Conservation (phyloP, 1,140 invertebrate species). For the Ips nitidus region DNA sequence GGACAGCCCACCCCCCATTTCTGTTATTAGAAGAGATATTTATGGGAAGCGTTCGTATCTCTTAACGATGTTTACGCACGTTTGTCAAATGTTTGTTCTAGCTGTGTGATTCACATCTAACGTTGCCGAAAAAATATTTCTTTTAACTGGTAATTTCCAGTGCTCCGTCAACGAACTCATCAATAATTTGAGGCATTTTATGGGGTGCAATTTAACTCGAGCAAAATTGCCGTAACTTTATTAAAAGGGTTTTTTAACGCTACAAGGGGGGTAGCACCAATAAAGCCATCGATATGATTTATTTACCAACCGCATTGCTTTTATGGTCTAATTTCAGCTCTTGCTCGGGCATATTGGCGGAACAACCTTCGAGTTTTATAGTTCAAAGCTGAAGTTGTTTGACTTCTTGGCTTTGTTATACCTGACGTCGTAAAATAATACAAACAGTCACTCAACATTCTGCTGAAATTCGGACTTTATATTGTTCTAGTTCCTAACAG, state of each 20-base stretch:
- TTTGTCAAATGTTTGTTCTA: not conserved
- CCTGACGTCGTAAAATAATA: too few species aligned
- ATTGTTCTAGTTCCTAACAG: too few species aligned
- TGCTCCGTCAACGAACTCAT: not conserved
- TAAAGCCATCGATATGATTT: conserved; percentile 26
- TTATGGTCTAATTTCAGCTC: conserved; percentile 13
- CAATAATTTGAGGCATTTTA: not conserved
- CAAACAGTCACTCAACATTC: too few species aligned
- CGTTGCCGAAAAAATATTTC: not conserved
- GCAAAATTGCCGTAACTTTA: conserved; percentile 2
- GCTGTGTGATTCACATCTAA: not conserved
- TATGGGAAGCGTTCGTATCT: not conserved
- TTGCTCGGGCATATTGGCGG: not conserved
- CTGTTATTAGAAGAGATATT: not conserved
- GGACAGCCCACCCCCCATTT: not conserved
- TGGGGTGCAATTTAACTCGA: not conserved
- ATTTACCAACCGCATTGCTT: conserved; percentile 16
- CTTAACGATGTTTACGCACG: not conserved
- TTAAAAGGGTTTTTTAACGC: not conserved
- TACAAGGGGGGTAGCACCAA: conserved; percentile 6
- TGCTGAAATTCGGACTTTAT: too few species aligned
- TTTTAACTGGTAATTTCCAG: not conserved
- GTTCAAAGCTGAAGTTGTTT: not conserved
- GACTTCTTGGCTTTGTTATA: too few species aligned
- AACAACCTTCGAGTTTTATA: not conserved